Conservation (phyloP, 2,797 vertebrate genomes). For the Morus bassanus region DNA sequence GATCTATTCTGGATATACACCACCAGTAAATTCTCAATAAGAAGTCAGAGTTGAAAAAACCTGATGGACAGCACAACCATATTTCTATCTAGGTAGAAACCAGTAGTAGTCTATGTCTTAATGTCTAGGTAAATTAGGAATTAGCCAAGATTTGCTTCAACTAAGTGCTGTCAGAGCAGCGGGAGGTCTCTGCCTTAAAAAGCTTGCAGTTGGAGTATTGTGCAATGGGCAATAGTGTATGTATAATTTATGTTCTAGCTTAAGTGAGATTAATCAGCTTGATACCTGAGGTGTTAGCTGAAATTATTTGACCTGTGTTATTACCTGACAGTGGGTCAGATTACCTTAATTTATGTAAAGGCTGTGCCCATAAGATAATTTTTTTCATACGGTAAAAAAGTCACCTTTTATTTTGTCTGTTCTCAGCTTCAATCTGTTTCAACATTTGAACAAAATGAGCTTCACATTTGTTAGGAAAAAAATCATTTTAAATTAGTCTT, state of each 20-base stretch:
- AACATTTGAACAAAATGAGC: not conserved
- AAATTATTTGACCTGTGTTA: not conserved
- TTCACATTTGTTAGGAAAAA: not conserved
- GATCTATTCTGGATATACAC: accelerated
- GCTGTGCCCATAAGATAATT: not conserved
- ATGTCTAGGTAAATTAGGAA: not conserved
- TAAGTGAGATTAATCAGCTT: not conserved
- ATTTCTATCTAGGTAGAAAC: not conserved
- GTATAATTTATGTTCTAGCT: not conserved
- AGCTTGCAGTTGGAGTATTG: not conserved
- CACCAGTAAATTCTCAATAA: not conserved
- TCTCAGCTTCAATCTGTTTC: not conserved
- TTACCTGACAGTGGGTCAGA: not conserved
- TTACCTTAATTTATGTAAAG: not conserved
- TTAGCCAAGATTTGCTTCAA: not conserved
- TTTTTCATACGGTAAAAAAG: not conserved
- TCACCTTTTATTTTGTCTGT: not conserved
- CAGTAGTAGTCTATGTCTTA: not conserved
- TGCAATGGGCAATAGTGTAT: not conserved
- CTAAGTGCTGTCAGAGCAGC: not conserved
- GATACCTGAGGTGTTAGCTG: not conserved
- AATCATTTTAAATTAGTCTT: not conserved
- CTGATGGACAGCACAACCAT: not conserved
- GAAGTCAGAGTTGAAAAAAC: not conserved
- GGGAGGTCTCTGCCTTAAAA: not conserved